These are phyloP conservation scores for Stenichneumon culpator DNA, from an alignment of 2,888 invertebrate genomes.

Conservation along the genomic window DNA sequence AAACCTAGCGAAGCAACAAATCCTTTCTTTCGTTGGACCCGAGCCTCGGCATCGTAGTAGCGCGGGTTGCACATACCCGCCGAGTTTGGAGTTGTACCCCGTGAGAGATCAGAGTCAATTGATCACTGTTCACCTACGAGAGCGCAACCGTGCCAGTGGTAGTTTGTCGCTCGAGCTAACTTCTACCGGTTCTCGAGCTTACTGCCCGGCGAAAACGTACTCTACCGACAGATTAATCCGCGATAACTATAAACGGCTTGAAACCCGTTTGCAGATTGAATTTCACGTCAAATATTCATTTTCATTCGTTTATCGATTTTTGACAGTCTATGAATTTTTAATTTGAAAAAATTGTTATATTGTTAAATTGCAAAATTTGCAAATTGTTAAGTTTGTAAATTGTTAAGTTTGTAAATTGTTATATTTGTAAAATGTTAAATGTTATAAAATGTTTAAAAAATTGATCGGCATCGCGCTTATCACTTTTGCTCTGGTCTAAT, in stretches of 20 bases:
- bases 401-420: background rate
- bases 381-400: too few relatives aligned
- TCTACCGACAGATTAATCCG: constrained; percentile 10
- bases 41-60: constrained; percentile 32
- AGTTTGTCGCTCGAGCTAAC: constrained; percentile 44
- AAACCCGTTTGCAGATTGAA: constrained; percentile 5
- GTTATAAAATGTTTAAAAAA: too few relatives aligned
- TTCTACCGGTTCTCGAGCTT: constrained; percentile 63
- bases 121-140: constrained; percentile 65
- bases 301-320: background rate
- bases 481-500: constrained; percentile 2
- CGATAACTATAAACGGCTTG: constrained; percentile 4
- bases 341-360: background rate
- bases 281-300: background rate
- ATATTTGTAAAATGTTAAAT: background rate
- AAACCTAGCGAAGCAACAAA: constrained; percentile 15
- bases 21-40: constrained; percentile 48
- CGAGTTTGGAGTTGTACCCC: constrained; percentile 60
- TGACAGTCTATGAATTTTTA: background rate
- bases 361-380: background rate
- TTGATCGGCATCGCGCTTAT: background rate
- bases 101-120: constrained; percentile 67
- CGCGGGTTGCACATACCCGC: constrained; percentile 39
- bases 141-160: constrained; percentile 40
- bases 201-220: constrained; percentile 44